Evolutionary conservation across 2,888 invertebrate genomes (phyloP).

Genomic region (Stenodema calcarata): DNA sequence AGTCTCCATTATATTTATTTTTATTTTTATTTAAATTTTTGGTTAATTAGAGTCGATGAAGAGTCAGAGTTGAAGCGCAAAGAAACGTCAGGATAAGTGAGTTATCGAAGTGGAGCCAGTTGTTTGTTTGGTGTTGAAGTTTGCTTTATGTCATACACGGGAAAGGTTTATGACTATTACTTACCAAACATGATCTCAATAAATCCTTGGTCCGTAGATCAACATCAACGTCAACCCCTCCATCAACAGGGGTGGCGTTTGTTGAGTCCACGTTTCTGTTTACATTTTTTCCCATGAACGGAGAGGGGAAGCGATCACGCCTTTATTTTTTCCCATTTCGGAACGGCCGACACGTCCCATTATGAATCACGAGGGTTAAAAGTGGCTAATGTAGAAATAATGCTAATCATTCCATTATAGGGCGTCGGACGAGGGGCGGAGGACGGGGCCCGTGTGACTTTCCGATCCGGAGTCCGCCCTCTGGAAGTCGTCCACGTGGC

Average conservation of each 20-base stretch:
- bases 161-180: not conserved
- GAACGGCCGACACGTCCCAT: not conserved
- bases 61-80: no score
- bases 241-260: not conserved
- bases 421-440: not conserved
- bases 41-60: no score
- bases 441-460: constrained; percentile 9
- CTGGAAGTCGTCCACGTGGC: constrained; percentile 4
- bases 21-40: no score
- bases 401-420: constrained; percentile 19
- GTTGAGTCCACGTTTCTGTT: not conserved
- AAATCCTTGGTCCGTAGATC: not conserved
- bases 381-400: constrained; percentile 37
- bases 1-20: no score
- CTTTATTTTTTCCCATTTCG: not conserved
- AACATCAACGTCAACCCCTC: not conserved
- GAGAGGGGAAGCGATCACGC: not conserved
- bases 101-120: no score
- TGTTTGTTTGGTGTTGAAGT: no score
- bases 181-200: not conserved
- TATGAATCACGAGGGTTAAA: constrained; percentile 16
- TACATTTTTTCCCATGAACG: not conserved
- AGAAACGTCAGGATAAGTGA: no score
- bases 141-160: no score
- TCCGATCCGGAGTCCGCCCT: not conserved